Conservation (phyloP, 2,888 invertebrate species). For the Caenorhabditis wallacei region DNA sequence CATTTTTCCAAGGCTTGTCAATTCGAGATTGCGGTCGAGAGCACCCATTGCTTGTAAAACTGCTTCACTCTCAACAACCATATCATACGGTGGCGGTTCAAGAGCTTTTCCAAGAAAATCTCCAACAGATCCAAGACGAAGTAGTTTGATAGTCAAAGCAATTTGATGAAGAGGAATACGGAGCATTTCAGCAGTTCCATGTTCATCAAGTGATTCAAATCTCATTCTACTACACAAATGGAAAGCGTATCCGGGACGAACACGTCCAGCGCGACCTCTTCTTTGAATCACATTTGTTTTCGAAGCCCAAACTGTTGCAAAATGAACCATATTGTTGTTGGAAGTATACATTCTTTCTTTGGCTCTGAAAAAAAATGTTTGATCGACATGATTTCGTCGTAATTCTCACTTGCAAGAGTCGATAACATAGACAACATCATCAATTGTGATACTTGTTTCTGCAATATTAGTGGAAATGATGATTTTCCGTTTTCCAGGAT, state of each 20-base stretch:
- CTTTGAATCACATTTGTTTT: slow-evolving; percentile 94
- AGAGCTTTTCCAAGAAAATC: slow-evolving; percentile 94
- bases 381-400: too few relatives aligned
- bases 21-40: slow-evolving; percentile 90
- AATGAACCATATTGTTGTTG: slow-evolving; percentile 98
- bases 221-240: slow-evolving; percentile 89
- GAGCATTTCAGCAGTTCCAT: slow-evolving; percentile 97
- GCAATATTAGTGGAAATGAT: slow-evolving; percentile 98
- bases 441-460: slow-evolving; percentile 97
- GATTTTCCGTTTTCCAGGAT: slow-evolving; percentile 85
- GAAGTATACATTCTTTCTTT: slow-evolving; percentile 98
- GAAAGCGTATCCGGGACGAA: slow-evolving; percentile 94
- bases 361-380: slow-evolving; percentile 85
- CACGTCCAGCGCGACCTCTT: slow-evolving; percentile 96
- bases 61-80: slow-evolving; percentile 97
- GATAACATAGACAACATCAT: slow-evolving; percentile 98
- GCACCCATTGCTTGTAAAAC: slow-evolving; percentile 86
- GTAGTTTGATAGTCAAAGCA: slow-evolving; percentile 92
- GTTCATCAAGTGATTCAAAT: slow-evolving; percentile 86
- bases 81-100: slow-evolving; percentile 97
- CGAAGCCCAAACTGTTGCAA: slow-evolving; percentile 92
- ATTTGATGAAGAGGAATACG: slow-evolving; percentile 96
- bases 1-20: slow-evolving; percentile 95
- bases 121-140: slow-evolving; percentile 93
- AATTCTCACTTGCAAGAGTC: slow-evolving; percentile 91